Conservation (phyloP, 1,140 invertebrate genomes). For the Zaprionus ghesquierei region DNA sequence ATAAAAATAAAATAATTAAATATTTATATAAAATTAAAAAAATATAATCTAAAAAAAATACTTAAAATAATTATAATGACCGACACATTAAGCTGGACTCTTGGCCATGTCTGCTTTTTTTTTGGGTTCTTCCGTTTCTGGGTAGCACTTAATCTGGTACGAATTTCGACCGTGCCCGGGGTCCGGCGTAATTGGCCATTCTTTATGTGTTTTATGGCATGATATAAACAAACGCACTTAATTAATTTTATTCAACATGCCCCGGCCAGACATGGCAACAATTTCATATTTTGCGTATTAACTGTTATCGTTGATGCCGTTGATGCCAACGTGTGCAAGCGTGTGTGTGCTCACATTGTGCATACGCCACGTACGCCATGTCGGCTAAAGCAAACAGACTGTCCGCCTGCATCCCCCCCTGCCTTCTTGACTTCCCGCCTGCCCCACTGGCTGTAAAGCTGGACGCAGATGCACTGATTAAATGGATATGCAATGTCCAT, state of each 20-base stretch:
- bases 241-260: slow-evolving; percentile 72
- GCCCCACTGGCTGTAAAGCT: not conserved
- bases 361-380: slow-evolving; percentile 41
- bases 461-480: slow-evolving; percentile 61
- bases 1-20: too few species aligned
- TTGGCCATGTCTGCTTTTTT: not conserved
- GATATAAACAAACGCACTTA: slow-evolving; percentile 55
- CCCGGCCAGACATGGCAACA: slow-evolving; percentile 48
- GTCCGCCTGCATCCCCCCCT: slow-evolving; percentile 3
- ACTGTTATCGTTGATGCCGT: slow-evolving; percentile 47
- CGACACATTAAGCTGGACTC: not conserved
- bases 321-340: not conserved
- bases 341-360: slow-evolving; percentile 30
- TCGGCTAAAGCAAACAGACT: slow-evolving; percentile 43
- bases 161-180: not conserved
- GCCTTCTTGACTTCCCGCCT: too few species aligned
- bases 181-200: slow-evolving; percentile 16
- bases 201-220: slow-evolving; percentile 42
- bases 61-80: not conserved
- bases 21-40: too few species aligned
- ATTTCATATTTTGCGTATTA: slow-evolving; percentile 74
- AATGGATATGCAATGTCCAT: slow-evolving; percentile 72
- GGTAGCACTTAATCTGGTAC: not conserved
- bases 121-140: not conserved
- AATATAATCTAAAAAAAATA: too few species aligned